Evolutionary conservation across 2,888 invertebrate species (phyloP), one percentile per base, ranked within the genome.

Genomic region (Gisinianus flammeolus): DNA sequence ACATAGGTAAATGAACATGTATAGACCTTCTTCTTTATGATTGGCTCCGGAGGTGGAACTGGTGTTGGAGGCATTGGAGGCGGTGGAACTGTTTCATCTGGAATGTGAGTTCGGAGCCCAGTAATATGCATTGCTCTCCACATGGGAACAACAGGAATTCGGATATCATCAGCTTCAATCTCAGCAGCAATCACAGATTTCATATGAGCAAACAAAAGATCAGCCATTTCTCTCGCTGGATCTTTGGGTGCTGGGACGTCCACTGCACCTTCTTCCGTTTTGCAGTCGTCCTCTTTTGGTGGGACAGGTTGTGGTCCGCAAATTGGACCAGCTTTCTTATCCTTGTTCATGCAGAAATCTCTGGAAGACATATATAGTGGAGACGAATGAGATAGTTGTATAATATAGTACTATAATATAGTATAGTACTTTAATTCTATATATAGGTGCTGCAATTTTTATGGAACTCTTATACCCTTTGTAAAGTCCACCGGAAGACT

Each of bases 81-180:
- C 12, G 84, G 83, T 62, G 84, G 84, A 24, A 85, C 84, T 0
- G 74, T 81, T 44, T 83, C 84, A 62, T 83, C 83, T 12, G 81
- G 80, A 26, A 81, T 76, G 19, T 76, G 79, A 10, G 83, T 83
- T 10, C 81, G 77, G 0, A 92, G 93, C 0, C 90, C 88, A 0
- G 91, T 91, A 33, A 93, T 89, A 83, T 90, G 90, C 81, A 92
- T 90, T 0, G 92, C 91, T 4, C 91, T 89, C 94, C 94, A 94
- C 19, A 89, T 89, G 69, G 90, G 89, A 80, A 91, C 87, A 24
- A 87, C 76, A 30, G 79, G 79, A 1, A 80, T 71, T 28, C 73
- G 77, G 16, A 52, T 54, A 0, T 78, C 58, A 33, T 82, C 79
- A 1, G 67, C 35, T 16, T 77, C 81, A 64, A 78, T 6, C 28